Evolutionary conservation across 1,140 invertebrate genomes (phyloP).

Genomic region (Bombus vancouverensis): DNA sequence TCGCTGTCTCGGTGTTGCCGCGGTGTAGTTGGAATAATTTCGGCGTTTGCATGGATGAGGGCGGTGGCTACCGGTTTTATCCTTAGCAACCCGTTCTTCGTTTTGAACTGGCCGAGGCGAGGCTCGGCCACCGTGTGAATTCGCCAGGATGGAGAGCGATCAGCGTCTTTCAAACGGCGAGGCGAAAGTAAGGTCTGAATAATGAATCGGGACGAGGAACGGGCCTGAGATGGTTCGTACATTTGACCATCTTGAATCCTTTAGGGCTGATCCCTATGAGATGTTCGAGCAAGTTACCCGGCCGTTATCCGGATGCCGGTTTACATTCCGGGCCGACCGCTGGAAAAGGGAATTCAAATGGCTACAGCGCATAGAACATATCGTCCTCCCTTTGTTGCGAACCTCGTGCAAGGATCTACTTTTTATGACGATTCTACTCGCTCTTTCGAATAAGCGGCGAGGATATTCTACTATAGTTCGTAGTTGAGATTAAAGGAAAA

Average conservation of each 20-base stretch:
- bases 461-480: neutral
- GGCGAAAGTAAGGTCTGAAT: slow-evolving; percentile 62
- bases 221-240: slow-evolving; percentile 38
- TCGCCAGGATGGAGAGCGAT: slow-evolving; percentile 27
- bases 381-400: neutral
- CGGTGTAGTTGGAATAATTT: slow-evolving; percentile 70
- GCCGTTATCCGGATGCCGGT: slow-evolving; percentile 54
- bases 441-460: neutral
- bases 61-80: neutral
- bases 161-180: slow-evolving; percentile 36
- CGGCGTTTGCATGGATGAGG: slow-evolving; percentile 73
- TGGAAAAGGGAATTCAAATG: slow-evolving; percentile 39
- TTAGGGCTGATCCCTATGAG: slow-evolving; percentile 63
- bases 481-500: neutral
- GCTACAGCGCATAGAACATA: slow-evolving; percentile 25
- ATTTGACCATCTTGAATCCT: slow-evolving; percentile 47
- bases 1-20: slow-evolving; percentile 58
- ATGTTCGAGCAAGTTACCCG: slow-evolving; percentile 64
- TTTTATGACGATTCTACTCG: neutral
- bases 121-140: slow-evolving; percentile 33
- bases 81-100: slow-evolving; percentile 11
- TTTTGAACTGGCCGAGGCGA: neutral
- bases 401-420: no score
- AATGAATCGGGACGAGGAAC: slow-evolving; percentile 54
- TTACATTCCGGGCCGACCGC: slow-evolving; percentile 29